Base-by-base conservation (phyloP, 2,888 invertebrate genomes). In the Patella pellucida region DNA sequence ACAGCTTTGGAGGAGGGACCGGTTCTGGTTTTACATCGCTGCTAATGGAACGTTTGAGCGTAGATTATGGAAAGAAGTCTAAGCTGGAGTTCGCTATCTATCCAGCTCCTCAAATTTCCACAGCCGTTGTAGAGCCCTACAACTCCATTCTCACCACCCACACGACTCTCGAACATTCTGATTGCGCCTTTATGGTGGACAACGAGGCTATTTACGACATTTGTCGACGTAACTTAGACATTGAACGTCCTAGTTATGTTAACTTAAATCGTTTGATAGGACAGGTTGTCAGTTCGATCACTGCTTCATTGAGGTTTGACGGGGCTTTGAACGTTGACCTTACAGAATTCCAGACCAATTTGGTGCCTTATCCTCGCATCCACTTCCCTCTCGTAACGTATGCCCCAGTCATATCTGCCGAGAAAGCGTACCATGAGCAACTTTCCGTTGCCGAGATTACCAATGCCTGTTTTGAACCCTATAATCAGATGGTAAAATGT, bases 361-460 rank as follows among this genome's bases (percentile, higher is more conserved):
- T 62, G 7, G 62, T 62, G 23, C 62, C 62, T 62, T 62, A 62
- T 62, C 62, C 62, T 62, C 19, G 62, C 19, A 62, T 62, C 14
- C 62, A 62, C 14, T 62, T 62, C 23, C 62, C 62, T 12, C 23
- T 79, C 80, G 91, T 79, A 88, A 90, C 19, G 85, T 87, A 2
- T 87, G 87, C 76, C 84, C 86, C 70, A 19, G 62, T 62, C 11
- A 16, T 62, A 12, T 62, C 62, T 23, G 12, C 23, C 9, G 62
- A 62, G 62, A 62, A 62, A 23, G 62, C 62, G 11, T 62, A 62
- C 19, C 62, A 62, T 62, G 62, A 62, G 23, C 62, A 73, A 80
- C 23, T 97, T 97, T 83, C 97, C 97, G 90, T 96, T 96, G 90
- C 96, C 96, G 0, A 90, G 12, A 62, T 62, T 23, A 62, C 62